A percentile compares a stretch with the other conserved stretches of the same genome.
Conservation (phyloP, 2,888 invertebrate species). For the Anthophora plumipes region DNA sequence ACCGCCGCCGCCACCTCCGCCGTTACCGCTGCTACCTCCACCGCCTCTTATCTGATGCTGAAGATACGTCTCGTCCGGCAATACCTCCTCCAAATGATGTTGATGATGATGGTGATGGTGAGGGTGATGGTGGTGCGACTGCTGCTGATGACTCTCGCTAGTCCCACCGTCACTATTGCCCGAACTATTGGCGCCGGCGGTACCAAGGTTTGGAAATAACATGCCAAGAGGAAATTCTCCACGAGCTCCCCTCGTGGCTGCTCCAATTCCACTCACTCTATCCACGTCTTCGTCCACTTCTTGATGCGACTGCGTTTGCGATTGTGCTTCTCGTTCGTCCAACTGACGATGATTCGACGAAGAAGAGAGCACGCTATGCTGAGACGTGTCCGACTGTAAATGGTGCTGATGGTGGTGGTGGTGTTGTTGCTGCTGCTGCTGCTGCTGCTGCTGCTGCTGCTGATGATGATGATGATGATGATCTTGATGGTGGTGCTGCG, state of each 20-base stretch:
- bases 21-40: slow-evolving; percentile 58
- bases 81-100: slow-evolving; percentile 77
- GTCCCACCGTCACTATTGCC: slow-evolving; percentile 29
- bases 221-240: slow-evolving; percentile 74
- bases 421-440: slow-evolving; percentile 50
- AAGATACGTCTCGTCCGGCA: slow-evolving; percentile 78
- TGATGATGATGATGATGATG: slow-evolving; percentile 67
- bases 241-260: slow-evolving; percentile 76
- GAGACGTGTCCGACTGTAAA: slow-evolving; percentile 43
- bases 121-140: slow-evolving; percentile 64
- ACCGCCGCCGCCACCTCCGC: slow-evolving; percentile 54
- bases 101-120: slow-evolving; percentile 65
- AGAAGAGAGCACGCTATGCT: slow-evolving; percentile 46
- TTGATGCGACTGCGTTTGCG: slow-evolving; percentile 51
- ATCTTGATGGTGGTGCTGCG: slow-evolving; percentile 71
- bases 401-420: slow-evolving; percentile 64
- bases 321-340: slow-evolving; percentile 62
- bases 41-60: slow-evolving; percentile 77
- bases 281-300: slow-evolving; percentile 71
- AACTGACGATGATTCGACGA: slow-evolving; percentile 66
- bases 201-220: slow-evolving; percentile 70
- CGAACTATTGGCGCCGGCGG: slow-evolving; percentile 25
- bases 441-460: slow-evolving; percentile 65
- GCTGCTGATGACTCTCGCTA: slow-evolving; percentile 30
- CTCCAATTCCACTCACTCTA: slow-evolving; percentile 74